These are phyloP conservation scores for Agonum fuliginosum DNA, from an alignment of 2,888 invertebrate species.

Conservation along the genomic window DNA sequence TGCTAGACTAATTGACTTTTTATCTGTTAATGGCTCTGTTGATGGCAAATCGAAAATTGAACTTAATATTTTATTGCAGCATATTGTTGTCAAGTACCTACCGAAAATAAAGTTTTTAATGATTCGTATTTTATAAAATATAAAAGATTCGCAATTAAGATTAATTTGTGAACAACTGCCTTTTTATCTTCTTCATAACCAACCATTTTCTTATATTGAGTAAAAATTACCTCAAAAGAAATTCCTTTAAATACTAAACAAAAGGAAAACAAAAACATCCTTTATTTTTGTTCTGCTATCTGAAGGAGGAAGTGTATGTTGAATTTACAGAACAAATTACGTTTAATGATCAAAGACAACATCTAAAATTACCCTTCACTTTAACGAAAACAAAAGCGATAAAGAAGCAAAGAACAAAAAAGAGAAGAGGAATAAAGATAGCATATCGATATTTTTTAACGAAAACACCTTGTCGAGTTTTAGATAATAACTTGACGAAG, in stretches of 20 bases:
- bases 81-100: slow-evolving; percentile 36
- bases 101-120: no score
- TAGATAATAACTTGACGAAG: slow-evolving; percentile 18
- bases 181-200: not conserved
- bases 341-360: slow-evolving; percentile 53
- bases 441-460: slow-evolving; percentile 45
- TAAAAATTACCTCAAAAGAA: not conserved
- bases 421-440: slow-evolving; percentile 23
- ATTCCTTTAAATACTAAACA: slow-evolving; percentile 7
- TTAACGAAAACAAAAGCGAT: slow-evolving; percentile 44
- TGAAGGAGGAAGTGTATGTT: slow-evolving; percentile 26
- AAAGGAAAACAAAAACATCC: no score
- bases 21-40: slow-evolving; percentile 39
- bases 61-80: slow-evolving; percentile 1
- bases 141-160: not conserved
- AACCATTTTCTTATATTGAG: not conserved
- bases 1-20: slow-evolving; percentile 38
- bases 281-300: slow-evolving; percentile 24
- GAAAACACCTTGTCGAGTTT: slow-evolving; percentile 22
- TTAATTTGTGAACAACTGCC: not conserved
- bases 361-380: slow-evolving; percentile 47
- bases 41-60: slow-evolving; percentile 34
- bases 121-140: no score
- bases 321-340: slow-evolving; percentile 40
- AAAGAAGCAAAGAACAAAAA: slow-evolving; percentile 43